Evolutionary conservation across 2,797 vertebrate species (phyloP), one percentile per base, ranked within the genome.

Genomic region (Danio choprae): DNA sequence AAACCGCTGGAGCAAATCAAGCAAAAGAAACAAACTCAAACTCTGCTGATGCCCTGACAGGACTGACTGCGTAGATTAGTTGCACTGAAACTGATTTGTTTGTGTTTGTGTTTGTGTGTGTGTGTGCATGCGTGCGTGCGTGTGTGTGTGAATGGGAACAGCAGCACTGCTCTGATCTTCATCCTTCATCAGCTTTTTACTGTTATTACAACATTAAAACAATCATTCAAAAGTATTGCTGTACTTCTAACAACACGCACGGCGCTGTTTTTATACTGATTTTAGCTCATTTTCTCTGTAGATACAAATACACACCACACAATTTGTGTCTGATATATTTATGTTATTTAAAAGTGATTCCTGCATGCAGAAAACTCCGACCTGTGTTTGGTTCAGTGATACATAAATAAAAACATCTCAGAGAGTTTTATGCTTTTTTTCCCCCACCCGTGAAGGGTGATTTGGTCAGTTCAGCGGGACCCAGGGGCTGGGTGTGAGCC

Each of bases 291-390:
- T 40, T 18, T 50, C 16, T 43, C 38, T 74, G 15, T 72, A 69
- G 50, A 68, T 51, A 58, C 77, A 46, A 74, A 44, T 48, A 72
- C 55, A 67, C 43, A 50, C 10, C 36, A 12, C 44, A 63, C 44
- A 38, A 74, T 60, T 75, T 59, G 76, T 72, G 80, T 73, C 63
- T 75, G 62, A 77, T 77, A 67, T 84, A 86, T 83, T 79, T 83
- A 77, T 84, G 65, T 86, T 84, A 86, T 86, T 86, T 86, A 84
- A 84, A 83, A 73, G 41, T 51, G 71, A 69, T 83, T 51, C 59
- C 81, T 86, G 83, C 85, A 86, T 84, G 81, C 78, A 36, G 60
- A 69, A 20, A 83, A 77, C 82, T 77, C 71, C 51, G 72, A 81
- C 75, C 67, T 75, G 73, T 46, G 40, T 16, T 68, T n/a, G 77